These are phyloP conservation scores for Centrocercus urophasianus DNA, from an alignment of 2,113 vertebrate genomes.

Conservation along the genomic window DNA sequence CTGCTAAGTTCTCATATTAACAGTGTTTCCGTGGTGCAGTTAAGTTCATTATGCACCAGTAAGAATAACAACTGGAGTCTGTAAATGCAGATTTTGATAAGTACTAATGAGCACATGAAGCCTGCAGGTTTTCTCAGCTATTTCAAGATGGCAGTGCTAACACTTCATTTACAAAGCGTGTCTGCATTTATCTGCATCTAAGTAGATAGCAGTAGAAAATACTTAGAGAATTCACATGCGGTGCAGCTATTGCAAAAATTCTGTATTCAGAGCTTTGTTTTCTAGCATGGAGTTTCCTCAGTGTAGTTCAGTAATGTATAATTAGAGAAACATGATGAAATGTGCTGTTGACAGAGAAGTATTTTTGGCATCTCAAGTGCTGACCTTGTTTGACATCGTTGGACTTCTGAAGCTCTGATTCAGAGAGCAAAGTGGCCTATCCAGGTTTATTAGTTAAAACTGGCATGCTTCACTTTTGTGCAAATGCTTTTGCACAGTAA, in stretches of 20 bases:
- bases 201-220: background rate
- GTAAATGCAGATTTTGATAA: background rate
- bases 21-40: background rate
- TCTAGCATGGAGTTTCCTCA: background rate
- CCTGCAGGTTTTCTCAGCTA: background rate
- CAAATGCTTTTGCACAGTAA: background rate
- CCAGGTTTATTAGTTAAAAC: background rate
- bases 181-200: background rate
- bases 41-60: background rate
- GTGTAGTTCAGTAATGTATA: background rate
- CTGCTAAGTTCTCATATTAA: background rate
- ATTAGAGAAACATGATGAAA: constrained; percentile 34
- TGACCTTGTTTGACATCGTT: background rate
- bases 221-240: background rate
- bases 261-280: background rate
- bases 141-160: background rate
- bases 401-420: background rate
- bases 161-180: background rate
- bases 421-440: background rate
- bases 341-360: constrained; percentile 35
- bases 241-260: background rate
- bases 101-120: background rate
- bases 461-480: background rate
- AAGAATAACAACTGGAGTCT: background rate
- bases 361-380: constrained; percentile 38